Conservation (phyloP, 2,797 vertebrate species). For the Enteromius treurensis region DNA sequence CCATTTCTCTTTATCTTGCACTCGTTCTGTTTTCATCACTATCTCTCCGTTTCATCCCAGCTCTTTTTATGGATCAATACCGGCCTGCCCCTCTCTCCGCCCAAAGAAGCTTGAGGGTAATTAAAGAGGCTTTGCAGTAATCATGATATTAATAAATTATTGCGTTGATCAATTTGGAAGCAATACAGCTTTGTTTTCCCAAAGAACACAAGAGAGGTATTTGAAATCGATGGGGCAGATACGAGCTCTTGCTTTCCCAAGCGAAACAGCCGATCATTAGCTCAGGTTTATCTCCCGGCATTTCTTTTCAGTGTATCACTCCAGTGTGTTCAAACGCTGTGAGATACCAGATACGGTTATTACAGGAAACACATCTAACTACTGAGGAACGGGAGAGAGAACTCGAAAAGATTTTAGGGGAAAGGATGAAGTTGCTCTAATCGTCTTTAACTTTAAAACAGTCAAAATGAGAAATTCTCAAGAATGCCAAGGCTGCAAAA, state of each 20-base stretch:
- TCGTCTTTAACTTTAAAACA: not conserved
- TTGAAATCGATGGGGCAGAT: constrained; percentile 28
- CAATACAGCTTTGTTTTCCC: constrained; percentile 37
- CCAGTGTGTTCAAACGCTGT: constrained; percentile 1
- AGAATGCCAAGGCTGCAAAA: not conserved
- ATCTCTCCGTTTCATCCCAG: constrained; percentile 50
- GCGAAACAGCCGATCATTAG: constrained; percentile 16
- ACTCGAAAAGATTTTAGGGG: not conserved
- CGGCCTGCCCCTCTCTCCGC: not conserved
- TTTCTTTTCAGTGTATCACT: constrained; percentile 5
- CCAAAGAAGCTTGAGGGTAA: constrained; percentile 32
- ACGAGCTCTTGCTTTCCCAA: not conserved
- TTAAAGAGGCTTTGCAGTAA: constrained; percentile 39
- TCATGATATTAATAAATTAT: constrained; percentile 51
- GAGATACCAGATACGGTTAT: constrained; percentile 19
- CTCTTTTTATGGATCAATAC: constrained; percentile 40
- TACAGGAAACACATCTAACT: constrained; percentile 17
- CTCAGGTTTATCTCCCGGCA: not conserved
- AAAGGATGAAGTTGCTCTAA: not conserved
- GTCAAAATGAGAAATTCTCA: not conserved
- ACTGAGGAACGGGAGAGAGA: not conserved
- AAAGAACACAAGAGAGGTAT: constrained; percentile 29
- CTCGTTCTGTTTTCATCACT: constrained; percentile 18
- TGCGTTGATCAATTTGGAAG: constrained; percentile 31
- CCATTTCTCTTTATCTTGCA: constrained; percentile 5